These are phyloP conservation scores for Drosophila mulleri DNA, from an alignment of 2,888 invertebrate species.

Conservation along the genomic window DNA sequence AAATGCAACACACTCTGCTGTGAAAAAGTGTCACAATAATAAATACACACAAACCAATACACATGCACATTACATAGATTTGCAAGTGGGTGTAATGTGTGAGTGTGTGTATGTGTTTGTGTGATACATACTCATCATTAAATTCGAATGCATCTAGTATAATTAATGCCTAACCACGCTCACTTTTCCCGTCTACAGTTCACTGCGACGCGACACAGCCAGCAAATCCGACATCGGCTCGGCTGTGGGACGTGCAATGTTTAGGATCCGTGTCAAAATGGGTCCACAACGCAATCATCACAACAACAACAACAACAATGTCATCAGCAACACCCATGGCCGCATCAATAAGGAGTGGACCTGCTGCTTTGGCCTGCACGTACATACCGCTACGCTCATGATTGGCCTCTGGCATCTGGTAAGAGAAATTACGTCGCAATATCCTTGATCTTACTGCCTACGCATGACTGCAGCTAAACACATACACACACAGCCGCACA, in stretches of 20 bases:
- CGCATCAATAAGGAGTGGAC: conserved; percentile 89
- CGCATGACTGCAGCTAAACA: conserved; percentile 6
- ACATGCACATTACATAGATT: conserved; percentile 11
- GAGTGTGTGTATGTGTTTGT: background rate
- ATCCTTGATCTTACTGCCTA: conserved; percentile 14
- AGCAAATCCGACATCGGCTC: conserved; percentile 17
- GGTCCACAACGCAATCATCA: conserved; percentile 86
- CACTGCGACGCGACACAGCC: conserved; percentile 22
- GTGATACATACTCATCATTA: conserved; percentile 11
- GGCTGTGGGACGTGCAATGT: conserved; percentile 78
- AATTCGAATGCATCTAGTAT: conserved; percentile 33
- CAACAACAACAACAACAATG: conserved; percentile 41
- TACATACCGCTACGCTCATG: conserved; percentile 92
- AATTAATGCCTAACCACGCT: conserved; percentile 33
- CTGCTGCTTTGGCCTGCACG: conserved; percentile 93
- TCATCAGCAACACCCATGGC: conserved; percentile 23
- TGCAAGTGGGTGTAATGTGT: conserved; percentile 10
- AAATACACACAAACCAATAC: conserved; percentile 27
- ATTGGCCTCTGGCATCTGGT: conserved; percentile 95
- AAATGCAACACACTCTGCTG: conserved; percentile 13
- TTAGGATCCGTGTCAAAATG: conserved; percentile 85
- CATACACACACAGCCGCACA: background rate
- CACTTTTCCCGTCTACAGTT: conserved; percentile 27
- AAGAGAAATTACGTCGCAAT: conserved; percentile 80
- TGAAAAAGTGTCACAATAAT: conserved; percentile 50